A percentile compares a stretch with the other conserved stretches of the same genome.
Conservation (phyloP, 2,113 vertebrate species). For the Azemiops feae region DNA sequence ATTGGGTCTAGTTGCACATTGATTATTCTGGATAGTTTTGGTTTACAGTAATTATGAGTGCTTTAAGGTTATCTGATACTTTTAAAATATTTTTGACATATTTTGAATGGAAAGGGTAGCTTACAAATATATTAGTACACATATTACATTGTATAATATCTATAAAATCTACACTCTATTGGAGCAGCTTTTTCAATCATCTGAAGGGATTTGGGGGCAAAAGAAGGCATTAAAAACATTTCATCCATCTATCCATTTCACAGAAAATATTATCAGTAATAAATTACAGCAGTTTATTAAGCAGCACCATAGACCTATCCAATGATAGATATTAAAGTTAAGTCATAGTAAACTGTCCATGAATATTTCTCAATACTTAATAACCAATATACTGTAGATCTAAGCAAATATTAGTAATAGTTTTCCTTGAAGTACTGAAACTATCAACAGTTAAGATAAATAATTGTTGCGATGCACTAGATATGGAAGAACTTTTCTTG, state of each 20-base stretch:
- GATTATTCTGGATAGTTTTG: neutral
- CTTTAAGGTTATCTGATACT: neutral
- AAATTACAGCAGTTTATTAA: neutral
- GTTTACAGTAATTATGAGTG: neutral
- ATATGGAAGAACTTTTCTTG: too few species aligned
- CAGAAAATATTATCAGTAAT: neutral
- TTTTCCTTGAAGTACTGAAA: neutral
- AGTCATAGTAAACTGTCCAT: neutral
- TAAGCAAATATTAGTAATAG: conserved; percentile 7
- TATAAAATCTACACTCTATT: neutral
- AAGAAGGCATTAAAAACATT: neutral
- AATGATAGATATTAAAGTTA: neutral
- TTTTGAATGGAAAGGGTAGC: neutral
- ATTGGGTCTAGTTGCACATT: neutral
- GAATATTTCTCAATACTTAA: neutral
- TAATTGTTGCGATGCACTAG: neutral
- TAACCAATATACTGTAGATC: neutral
- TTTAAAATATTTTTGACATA: too few species aligned
- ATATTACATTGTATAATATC: too few species aligned
- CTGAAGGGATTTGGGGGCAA: neutral
- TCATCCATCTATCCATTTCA: neutral
- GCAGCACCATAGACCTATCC: neutral
- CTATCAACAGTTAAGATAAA: neutral
- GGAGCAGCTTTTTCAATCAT: neutral
- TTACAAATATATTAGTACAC: too few species aligned